Percentiles rank a stretch among this genome's conserved stretches.
phyloP scores from a whole-genome alignment of 2,113 vertebrate genomes.

The Salminus brasiliensis region DNA sequence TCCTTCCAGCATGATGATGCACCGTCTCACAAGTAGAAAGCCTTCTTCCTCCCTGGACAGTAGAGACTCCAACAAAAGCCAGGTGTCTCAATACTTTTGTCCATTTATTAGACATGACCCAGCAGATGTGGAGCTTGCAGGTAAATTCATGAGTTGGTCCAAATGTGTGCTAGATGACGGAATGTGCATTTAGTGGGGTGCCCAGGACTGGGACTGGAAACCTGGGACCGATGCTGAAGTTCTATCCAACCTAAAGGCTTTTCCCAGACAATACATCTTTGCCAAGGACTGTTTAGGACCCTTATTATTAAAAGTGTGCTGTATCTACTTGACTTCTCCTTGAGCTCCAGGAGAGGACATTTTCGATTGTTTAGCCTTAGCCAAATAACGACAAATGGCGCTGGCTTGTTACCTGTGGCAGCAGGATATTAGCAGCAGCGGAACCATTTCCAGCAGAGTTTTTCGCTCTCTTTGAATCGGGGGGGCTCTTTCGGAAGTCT shows the following conservation, averaged over 20 bases:
- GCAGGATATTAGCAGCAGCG: slow-evolving; percentile 8
- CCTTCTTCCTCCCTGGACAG: too few relatives aligned
- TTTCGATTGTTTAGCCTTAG: slow-evolving; percentile 9
- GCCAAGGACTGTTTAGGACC: neutral
- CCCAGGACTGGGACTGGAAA: too few relatives aligned
- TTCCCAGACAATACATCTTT: neutral
- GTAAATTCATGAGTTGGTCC: too few relatives aligned
- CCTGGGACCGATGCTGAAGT: too few relatives aligned
- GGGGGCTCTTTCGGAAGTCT: slow-evolving; percentile 43
- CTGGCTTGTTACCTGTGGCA: neutral
- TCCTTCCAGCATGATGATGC: too few relatives aligned
- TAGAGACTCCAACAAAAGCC: too few relatives aligned
- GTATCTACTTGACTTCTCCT: neutral
- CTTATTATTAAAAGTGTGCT: neutral
- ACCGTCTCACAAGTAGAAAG: too few relatives aligned
- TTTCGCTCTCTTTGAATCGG: slow-evolving; percentile 36
- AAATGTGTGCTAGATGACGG: too few relatives aligned
- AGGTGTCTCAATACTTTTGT: too few relatives aligned
- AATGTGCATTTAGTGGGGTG: too few relatives aligned
- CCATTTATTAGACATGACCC: too few relatives aligned
- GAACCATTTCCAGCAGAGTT: slow-evolving; percentile 12
- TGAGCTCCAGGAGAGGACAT: neutral
- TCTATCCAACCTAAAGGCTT: neutral
- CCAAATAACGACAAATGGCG: slow-evolving; percentile 15
- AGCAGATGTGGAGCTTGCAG: too few relatives aligned